Percentiles rank a stretch among this genome's conserved stretches.
phyloP scores from a whole-genome alignment of 2,888 invertebrate species.

The Muschampia plurimacula region DNA sequence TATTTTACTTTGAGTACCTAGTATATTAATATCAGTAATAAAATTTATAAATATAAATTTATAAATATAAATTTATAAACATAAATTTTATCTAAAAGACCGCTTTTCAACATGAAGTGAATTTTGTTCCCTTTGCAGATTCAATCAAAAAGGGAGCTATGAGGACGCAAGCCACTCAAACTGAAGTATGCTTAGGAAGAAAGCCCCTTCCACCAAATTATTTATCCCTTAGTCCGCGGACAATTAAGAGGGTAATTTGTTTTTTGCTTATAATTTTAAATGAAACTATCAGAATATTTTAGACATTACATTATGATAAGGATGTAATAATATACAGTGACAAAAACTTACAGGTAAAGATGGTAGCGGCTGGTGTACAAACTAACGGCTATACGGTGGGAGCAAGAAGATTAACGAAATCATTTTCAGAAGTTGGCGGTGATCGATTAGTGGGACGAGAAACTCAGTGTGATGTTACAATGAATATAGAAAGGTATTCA shows the following conservation, averaged over 20 bases:
- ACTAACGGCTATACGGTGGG: conserved; percentile 91
- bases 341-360: conserved; percentile 87
- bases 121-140: conserved; percentile 82
- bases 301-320: neutral
- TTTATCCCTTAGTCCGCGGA: conserved; percentile 91
- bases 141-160: conserved; percentile 93
- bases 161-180: conserved; percentile 97
- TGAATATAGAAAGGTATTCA: conserved; percentile 70
- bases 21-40: too few relatives aligned
- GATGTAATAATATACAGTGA: neutral
- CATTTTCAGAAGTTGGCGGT: conserved; percentile 90
- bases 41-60: too few relatives aligned
- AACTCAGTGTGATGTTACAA: conserved; percentile 62
- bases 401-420: conserved; percentile 91
- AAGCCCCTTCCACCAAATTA: conserved; percentile 90
- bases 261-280: neutral
- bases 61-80: neutral
- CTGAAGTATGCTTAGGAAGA: conserved; percentile 90
- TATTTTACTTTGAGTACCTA: too few relatives aligned
- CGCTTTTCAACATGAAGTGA: neutral
- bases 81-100: neutral
- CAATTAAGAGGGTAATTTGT: conserved; percentile 89
- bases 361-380: conserved; percentile 96
- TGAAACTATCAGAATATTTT: neutral
- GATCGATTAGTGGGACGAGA: conserved; percentile 70